Evolutionary conservation across 2,888 invertebrate species (phyloP), one percentile per base, ranked within the genome.

Genomic region (Archaeoteleia sp.): DNA sequence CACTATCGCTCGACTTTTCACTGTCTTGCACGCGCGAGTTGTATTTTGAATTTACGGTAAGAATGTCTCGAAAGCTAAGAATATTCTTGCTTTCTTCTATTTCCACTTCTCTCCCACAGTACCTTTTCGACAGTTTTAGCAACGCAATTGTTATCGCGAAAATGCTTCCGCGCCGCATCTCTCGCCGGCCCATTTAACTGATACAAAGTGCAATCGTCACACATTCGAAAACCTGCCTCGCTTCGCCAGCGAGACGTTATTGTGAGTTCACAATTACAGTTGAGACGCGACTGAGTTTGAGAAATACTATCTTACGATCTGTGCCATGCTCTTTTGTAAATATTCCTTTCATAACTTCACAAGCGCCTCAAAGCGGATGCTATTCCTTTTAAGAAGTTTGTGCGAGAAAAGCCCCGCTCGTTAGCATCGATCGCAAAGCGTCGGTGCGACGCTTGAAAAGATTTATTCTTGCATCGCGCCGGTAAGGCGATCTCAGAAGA

Each of bases 181-280:
- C 48, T 48, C 48, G 32, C 49, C 29, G 35, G 13, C 29, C 51
- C 60, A 51, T 51, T 61, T 61, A 61, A 45, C 43, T 51, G 60
- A 61, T 61, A 61, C 60, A 51, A 61, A 61, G 60, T 61, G 32
- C 20, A 39, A 61, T 45, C 43, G 51, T 61, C 60, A 51, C 51
- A 39, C 29, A 43, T 35, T 17, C 32, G 37, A 9, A 35, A 42
- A 49, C 34, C 34, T 34, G 49, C 34, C 27, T 60, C 49, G 9
- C 14, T 42, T 34, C 58, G 35, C 10, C 25, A 25, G 43, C 43
- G 10, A 6, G 49, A 23, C 23, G 43, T 60, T 60, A 58, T 49
- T 42, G 48, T 29, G 23, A 42, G 49, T 49, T 49, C 37, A 51
- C 58, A 60, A 60, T 60, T 60, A 60, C 58, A 43, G 32, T 14